phyloP scores from a whole-genome alignment of 2,113 vertebrate genomes.

The Urocynchramus pylzowi region DNA sequence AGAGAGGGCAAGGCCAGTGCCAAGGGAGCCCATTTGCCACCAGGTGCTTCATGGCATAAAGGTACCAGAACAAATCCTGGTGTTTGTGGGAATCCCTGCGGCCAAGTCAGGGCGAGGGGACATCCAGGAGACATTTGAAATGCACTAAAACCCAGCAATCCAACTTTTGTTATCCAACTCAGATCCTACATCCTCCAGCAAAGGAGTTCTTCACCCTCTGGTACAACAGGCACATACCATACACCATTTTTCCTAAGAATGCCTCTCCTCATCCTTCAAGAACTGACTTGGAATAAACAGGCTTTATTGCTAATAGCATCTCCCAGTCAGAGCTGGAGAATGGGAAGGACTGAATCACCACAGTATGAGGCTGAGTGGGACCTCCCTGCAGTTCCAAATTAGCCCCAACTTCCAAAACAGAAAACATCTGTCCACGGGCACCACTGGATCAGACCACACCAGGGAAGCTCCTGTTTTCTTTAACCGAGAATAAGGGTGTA shows the following conservation, averaged over 20 bases:
- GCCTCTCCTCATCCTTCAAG: not conserved
- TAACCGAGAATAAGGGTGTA: not conserved
- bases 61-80: not conserved
- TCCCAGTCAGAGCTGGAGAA: not conserved
- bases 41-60: not conserved
- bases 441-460: not conserved
- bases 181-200: not conserved
- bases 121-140: accelerated
- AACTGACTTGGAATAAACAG: not conserved
- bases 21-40: accelerated
- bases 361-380: accelerated
- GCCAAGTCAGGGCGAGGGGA: accelerated
- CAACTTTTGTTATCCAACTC: not conserved
- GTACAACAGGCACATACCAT: accelerated
- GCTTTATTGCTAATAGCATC: not conserved
- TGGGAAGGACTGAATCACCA: not conserved
- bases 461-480: not conserved
- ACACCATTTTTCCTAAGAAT: not conserved
- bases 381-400: not conserved
- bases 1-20: not conserved
- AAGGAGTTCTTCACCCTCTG: not conserved
- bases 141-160: not conserved
- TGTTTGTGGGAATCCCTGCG: not conserved
- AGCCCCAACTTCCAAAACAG: accelerated
- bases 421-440: not conserved